Base-by-base conservation (phyloP, 2,113 vertebrate genomes). In the Nipponia nippon region DNA sequence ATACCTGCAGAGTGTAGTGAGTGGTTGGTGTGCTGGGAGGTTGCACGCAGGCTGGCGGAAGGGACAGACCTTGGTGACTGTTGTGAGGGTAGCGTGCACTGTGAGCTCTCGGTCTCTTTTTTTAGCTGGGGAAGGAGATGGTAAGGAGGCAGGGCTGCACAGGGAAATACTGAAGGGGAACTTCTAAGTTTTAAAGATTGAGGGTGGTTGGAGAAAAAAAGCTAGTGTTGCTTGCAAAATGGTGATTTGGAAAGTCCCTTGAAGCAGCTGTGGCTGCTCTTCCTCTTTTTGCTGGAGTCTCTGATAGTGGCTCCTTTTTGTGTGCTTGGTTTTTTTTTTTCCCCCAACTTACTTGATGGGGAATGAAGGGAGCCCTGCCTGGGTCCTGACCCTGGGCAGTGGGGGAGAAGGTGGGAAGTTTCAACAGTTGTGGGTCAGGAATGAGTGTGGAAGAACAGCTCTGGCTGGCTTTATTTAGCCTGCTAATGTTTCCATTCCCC, bases 401-500 rank as follows among this genome's bases (percentile, higher is more conserved):
- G 17, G 11, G 29, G 47, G 22, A 56, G n/a, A 67, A 34, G 71
- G 62, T 85, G 34, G 36, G 58, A 70, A 61, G 20, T 62, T 78
- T 70, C 17, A 73, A 7, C 53, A 88, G 67, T 53, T 81, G 53
- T 89, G 88, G 85, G 38, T 90, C 83, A 94, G 78, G 82, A 95
- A 21, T 42, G 83, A 50, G 50, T 13, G 38, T 91, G 89, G 86
- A 94, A 73, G 86, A 86, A 32, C 34, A 84, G 69, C 69, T 85
- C 78, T 93, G 79, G 16, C 67, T 88, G 58, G 38, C 62, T 93
- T 94, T 88, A 50, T 94, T 97, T 93, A 96, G 78, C 83, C 83
- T 91, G n/a, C 90, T 83, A 86, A 70, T 52, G 18, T 85, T 94
- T 96, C 91, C 50, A 88, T 88, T 92, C 96, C 79, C 87, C 93